Base-by-base conservation (phyloP, 53 echinoderm and acorn worm genomes). In the Temnopleurus reevesii region DNA sequence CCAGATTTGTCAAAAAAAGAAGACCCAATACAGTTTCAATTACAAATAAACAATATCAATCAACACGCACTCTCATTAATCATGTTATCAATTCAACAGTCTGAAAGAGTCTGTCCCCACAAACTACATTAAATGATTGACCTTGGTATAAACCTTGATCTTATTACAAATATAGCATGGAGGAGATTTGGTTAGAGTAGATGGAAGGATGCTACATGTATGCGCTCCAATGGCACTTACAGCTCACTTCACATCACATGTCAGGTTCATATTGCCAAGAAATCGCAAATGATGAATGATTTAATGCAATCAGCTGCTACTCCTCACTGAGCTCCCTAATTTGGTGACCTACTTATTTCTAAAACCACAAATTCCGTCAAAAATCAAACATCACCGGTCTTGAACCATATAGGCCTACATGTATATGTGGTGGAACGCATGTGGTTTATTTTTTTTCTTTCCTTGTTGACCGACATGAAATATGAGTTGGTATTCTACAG, bases 191-290 rank as follows among this genome's bases (percentile, higher is more conserved):
- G 83, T 83, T 54, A 83, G 53, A 83, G n/a, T 35, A 33, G 21
- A 45, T 59, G 60, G 85, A 85, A 85, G 85, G 85, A 85, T 85
- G 85, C 12, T 44, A 60, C 59, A 85, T 59, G 85, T 85, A 59
- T 35, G 45, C 60, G 46, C 60, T 85, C 41, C 85, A 60, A 46
- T 34, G 43, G 60, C 85, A 45, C 59, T 35, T 1, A 46, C 85
- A 85, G 85, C 46, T 26, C 46, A 49, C 49, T 49, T 79, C 47
- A 79, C 2, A 41, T n/a, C 36, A 36, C 71, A 1, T 3, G 41
- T 23, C 10, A n/a, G 36, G 71, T 71, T 41, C 71, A 71, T 41
- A 71, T 7, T n/a, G 41, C 6, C 71, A 41, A 71, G 1, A 38
- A 41, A 41, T 71, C 71, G 36, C 12, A 4, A 27, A 8, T 71